Conservation (phyloP, 2,888 invertebrate genomes). For the Gastracanthus pulcherrimus region DNA sequence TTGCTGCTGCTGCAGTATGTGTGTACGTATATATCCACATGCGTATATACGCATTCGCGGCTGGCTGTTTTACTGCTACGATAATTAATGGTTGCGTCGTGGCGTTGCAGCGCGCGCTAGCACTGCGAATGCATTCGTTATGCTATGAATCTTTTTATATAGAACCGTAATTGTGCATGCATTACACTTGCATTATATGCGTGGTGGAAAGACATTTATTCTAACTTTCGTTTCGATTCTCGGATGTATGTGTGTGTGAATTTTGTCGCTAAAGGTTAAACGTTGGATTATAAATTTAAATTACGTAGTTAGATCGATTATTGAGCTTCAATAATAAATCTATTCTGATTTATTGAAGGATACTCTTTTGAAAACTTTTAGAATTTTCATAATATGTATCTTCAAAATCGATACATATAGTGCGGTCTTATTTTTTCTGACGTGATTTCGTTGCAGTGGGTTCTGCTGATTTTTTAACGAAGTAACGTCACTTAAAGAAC, state of each 20-base stretch:
- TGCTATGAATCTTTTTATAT: slow-evolving; percentile 56
- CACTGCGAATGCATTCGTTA: slow-evolving; percentile 48
- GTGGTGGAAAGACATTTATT: neutral
- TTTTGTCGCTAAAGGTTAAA: too few relatives aligned
- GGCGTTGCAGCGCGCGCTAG: slow-evolving; percentile 8
- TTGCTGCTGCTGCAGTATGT: slow-evolving; percentile 12
- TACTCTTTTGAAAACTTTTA: too few relatives aligned
- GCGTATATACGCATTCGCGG: neutral
- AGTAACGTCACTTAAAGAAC: too few relatives aligned
- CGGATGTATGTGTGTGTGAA: neutral
- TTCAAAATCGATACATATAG: too few relatives aligned
- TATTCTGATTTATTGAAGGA: too few relatives aligned
- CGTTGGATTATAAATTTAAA: too few relatives aligned
- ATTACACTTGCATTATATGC: slow-evolving; percentile 33
- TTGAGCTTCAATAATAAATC: too few relatives aligned
- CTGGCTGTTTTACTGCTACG: slow-evolving; percentile 48
- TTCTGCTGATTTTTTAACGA: too few relatives aligned
- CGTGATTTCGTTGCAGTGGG: too few relatives aligned
- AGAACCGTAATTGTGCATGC: slow-evolving; percentile 47
- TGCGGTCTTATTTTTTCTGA: too few relatives aligned
- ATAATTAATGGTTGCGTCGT: slow-evolving; percentile 51
- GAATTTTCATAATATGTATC: too few relatives aligned
- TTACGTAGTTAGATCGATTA: too few relatives aligned
- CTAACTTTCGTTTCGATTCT: neutral
- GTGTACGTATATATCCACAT: slow-evolving; percentile 47